phyloP scores from a whole-genome alignment of 1,140 invertebrate species.

The Drosophila teissieri region DNA sequence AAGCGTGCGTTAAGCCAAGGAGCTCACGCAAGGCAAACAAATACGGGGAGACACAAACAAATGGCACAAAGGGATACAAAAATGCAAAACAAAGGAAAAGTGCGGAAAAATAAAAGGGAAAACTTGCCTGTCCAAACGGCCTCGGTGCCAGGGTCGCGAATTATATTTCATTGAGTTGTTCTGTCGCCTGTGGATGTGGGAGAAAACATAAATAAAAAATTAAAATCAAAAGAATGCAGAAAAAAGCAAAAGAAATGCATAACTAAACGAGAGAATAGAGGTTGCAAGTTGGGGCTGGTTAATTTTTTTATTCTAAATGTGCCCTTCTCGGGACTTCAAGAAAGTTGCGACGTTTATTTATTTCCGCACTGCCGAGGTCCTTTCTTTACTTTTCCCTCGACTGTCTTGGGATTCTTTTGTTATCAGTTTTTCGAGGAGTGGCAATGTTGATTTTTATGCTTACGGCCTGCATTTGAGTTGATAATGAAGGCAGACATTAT shows the following conservation, averaged over 20 bases:
- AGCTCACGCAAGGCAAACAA: conserved; percentile 56
- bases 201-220: conserved; percentile 63
- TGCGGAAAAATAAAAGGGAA: conserved; percentile 36
- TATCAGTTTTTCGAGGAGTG: conserved; percentile 2
- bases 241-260: conserved; percentile 62
- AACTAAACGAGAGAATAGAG: conserved; percentile 59
- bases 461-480: conserved; percentile 51
- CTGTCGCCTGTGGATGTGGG: conserved; percentile 52
- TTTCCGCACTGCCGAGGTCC: conserved; percentile 69
- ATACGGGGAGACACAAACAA: conserved; percentile 38
- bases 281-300: conserved; percentile 46
- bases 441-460: conserved; percentile 54
- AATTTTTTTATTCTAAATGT: conserved; percentile 84
- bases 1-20: conserved; percentile 75
- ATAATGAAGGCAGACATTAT: conserved; percentile 63
- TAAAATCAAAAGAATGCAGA: conserved; percentile 47
- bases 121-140: conserved; percentile 61
- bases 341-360: conserved; percentile 81
- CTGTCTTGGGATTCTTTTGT: conserved; percentile 63
- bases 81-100: conserved; percentile 21
- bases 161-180: conserved; percentile 45
- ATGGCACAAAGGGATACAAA: conserved; percentile 32
- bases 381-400: conserved; percentile 39
- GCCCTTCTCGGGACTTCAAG: conserved; percentile 34
- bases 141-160: conserved; percentile 37